Conservation (phyloP, 35 echinoderm and acorn worm species). For the Ophioderma brevispina region DNA sequence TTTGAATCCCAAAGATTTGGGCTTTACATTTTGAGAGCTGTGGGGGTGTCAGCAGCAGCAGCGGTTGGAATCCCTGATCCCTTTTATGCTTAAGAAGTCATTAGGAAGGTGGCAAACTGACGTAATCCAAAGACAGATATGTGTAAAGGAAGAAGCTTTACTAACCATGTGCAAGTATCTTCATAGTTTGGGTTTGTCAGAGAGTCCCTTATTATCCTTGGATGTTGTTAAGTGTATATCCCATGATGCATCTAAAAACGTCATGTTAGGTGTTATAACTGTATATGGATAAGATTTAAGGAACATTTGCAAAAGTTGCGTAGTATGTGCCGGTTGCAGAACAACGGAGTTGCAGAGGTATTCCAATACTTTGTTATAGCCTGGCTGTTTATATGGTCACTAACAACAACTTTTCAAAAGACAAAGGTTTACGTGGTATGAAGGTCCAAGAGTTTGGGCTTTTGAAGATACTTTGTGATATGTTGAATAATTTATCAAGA, state of each 20-base stretch:
- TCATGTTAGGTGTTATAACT: too few species aligned
- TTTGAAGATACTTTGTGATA: not conserved
- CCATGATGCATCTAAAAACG: too few species aligned
- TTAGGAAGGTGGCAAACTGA: conserved; percentile 12
- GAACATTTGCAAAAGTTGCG: too few species aligned
- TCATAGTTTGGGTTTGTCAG: not conserved
- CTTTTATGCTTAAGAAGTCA: conserved; percentile 10
- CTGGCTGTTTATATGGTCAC: too few species aligned
- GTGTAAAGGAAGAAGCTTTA: not conserved
- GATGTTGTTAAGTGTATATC: too few species aligned
- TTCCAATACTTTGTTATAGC: too few species aligned
- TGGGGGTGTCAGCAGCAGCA: conserved; percentile 14
- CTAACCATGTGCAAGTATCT: not conserved
- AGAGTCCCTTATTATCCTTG: too few species aligned
- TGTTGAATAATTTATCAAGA: not conserved
- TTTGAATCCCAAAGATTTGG: not conserved
- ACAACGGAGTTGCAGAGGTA: too few species aligned
- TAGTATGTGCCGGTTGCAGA: too few species aligned
- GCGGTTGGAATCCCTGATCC: not conserved
- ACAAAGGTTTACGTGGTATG: not conserved
- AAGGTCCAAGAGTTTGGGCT: not conserved
- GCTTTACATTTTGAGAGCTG: not conserved
- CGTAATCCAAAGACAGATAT: conserved; percentile 2
- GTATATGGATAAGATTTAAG: too few species aligned
- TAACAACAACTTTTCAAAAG: not conserved